phyloP scores from a whole-genome alignment of 2,797 vertebrate species.

The Chiloscyllium punctatum region DNA sequence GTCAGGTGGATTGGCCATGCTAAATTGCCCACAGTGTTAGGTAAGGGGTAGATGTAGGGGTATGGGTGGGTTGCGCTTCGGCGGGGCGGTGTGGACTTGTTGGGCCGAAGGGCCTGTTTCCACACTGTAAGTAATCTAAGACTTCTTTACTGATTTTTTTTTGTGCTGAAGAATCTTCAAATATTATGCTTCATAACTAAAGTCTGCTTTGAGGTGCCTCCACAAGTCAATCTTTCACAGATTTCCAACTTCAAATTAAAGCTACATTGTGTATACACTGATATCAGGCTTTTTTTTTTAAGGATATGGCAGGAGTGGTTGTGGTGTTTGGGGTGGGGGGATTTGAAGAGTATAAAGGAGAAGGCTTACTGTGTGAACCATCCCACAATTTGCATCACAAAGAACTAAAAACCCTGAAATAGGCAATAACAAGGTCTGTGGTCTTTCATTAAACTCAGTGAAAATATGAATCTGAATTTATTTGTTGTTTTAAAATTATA shows the following conservation, averaged over 20 bases:
- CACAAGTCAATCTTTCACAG: not conserved
- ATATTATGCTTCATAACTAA: not conserved
- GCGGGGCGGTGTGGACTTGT: too few species aligned
- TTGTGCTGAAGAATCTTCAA: not conserved
- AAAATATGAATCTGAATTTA: not conserved
- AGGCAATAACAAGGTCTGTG: not conserved
- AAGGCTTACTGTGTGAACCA: not conserved
- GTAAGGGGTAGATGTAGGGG: too few species aligned
- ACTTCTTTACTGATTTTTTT: not conserved
- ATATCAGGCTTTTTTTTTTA: not conserved
- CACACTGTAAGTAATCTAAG: too few species aligned
- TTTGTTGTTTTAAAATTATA: not conserved
- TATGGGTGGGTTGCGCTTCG: too few species aligned
- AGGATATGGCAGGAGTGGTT: not conserved
- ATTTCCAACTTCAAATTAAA: not conserved
- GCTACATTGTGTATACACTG: not conserved
- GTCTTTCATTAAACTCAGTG: not conserved
- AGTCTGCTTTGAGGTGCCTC: not conserved
- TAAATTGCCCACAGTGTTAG: too few species aligned
- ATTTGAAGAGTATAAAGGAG: not conserved
- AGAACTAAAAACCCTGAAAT: not conserved
- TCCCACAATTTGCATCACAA: not conserved
- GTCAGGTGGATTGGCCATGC: too few species aligned
- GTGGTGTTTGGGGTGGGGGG: not conserved
- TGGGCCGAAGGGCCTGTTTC: too few species aligned